These are phyloP conservation scores for Porites evermanni DNA, from an alignment of 92 coral and sea anemone genomes.

Conservation along the genomic window DNA sequence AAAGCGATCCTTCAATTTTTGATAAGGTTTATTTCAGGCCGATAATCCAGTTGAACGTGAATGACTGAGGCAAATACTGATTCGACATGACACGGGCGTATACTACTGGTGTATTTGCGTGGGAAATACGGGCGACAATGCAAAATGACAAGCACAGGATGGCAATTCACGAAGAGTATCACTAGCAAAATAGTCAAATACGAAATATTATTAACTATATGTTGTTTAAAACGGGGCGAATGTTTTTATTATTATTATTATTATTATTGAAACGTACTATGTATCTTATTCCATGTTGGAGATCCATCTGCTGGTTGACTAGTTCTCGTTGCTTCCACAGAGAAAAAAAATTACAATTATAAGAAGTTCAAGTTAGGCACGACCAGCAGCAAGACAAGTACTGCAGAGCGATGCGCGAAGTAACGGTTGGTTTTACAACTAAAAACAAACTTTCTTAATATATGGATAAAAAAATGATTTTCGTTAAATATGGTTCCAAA, in stretches of 20 bases:
- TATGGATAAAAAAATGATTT: constrained; percentile 2
- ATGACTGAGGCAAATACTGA: constrained; percentile 12
- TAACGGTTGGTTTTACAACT: constrained; percentile 25
- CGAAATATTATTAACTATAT: neutral
- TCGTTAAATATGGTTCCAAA: neutral
- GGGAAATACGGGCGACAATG: constrained; percentile 13
- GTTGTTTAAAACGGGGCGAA: neutral
- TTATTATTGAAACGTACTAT: neutral
- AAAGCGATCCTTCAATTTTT: constrained; percentile 23
- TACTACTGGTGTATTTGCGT: constrained; percentile 1
- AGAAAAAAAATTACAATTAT: constrained; percentile 4
- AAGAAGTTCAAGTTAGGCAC: constrained; percentile 17
- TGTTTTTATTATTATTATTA: neutral
- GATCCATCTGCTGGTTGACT: constrained; percentile 29
- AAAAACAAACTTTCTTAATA: constrained; percentile 5
- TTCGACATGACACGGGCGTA: neutral
- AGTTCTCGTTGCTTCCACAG: constrained; percentile 11
- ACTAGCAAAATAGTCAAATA: neutral
- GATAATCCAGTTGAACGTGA: constrained; percentile 20
- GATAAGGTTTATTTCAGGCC: constrained; percentile 57
- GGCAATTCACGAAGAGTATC: neutral
- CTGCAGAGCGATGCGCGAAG: neutral
- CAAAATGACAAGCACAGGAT: neutral
- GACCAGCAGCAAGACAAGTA: neutral
- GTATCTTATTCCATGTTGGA: constrained; percentile 26